A percentile compares a stretch with the other conserved stretches of the same genome.
These are phyloP conservation scores for Brevimyrus niger DNA, from an alignment of 2,113 vertebrate genomes.

Conservation along the genomic window DNA sequence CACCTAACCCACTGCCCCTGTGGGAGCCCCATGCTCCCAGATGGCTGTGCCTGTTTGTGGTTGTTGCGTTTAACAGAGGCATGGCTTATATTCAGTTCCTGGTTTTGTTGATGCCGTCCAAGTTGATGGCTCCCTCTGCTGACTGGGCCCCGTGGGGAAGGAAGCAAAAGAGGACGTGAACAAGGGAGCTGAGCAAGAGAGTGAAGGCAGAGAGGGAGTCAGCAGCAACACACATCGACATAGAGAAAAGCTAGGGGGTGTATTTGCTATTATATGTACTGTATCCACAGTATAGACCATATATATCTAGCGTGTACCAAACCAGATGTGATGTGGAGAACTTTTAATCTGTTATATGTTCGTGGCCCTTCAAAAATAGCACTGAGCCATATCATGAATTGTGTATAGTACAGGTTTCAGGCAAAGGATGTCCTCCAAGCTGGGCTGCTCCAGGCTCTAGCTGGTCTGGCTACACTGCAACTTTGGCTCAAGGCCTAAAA, in stretches of 20 bases:
- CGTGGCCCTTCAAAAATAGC: not conserved
- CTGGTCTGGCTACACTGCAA: not conserved
- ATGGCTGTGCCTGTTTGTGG: conserved; percentile 49
- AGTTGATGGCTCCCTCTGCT: conserved; percentile 15
- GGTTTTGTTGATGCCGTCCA: too few species aligned
- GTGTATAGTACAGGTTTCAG: not conserved
- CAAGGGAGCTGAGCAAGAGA: not conserved
- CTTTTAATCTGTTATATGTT: not conserved
- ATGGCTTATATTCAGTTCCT: conserved; percentile 6
- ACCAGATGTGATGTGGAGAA: not conserved
- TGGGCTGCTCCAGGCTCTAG: not conserved
- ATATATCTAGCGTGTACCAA: not conserved
- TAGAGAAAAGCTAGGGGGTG: not conserved
- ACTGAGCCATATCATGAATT: not conserved
- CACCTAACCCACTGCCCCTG: not conserved
- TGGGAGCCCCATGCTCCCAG: conserved; percentile 32
- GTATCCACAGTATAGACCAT: not conserved
- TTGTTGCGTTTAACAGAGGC: conserved; percentile 45
- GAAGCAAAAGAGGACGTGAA: not conserved
- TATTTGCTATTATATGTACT: not conserved
- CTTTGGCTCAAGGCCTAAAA: not conserved
- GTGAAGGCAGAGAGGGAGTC: not conserved
- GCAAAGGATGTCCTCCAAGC: not conserved
- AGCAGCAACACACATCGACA: not conserved
- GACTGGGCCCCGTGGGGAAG: not conserved